phyloP scores from a whole-genome alignment of 2,888 invertebrate genomes.

The Odontocerum albicorne region DNA sequence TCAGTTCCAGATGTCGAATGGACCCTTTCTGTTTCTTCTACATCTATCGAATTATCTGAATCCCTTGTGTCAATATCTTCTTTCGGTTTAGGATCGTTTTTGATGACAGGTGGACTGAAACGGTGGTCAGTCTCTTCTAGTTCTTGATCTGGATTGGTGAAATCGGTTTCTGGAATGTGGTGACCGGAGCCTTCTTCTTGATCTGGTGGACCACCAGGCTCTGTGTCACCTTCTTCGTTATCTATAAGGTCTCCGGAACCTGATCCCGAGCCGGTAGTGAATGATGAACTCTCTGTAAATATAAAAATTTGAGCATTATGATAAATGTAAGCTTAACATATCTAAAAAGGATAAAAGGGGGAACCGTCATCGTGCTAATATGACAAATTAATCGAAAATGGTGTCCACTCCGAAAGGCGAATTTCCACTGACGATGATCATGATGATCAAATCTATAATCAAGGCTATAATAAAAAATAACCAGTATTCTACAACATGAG shows the following conservation, averaged over 20 bases:
- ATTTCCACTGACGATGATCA: too few species aligned
- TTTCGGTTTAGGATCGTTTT: slow-evolving; percentile 41
- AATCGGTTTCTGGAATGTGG: slow-evolving; percentile 38
- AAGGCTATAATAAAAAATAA: too few species aligned
- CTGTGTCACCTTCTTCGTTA: slow-evolving; percentile 39
- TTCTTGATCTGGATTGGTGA: slow-evolving; percentile 41
- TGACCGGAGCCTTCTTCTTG: slow-evolving; percentile 47
- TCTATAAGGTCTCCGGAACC: slow-evolving; percentile 69
- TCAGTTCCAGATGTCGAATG: slow-evolving; percentile 45
- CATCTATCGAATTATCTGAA: slow-evolving; percentile 37
- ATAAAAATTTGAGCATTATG: too few species aligned
- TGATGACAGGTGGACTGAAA: slow-evolving; percentile 43
- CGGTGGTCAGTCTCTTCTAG: slow-evolving; percentile 41
- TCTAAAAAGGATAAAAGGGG: too few species aligned
- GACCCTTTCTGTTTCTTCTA: slow-evolving; percentile 44
- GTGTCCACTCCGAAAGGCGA: too few species aligned
- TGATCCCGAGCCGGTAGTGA: slow-evolving; percentile 67
- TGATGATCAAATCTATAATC: too few species aligned
- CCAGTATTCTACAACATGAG: too few species aligned
- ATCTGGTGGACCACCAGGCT: slow-evolving; percentile 32
- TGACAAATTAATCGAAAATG: too few species aligned
- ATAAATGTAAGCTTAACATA: too few species aligned
- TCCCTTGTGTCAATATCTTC: slow-evolving; percentile 33
- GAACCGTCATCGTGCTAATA: too few species aligned
- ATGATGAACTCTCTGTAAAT: slow-evolving; percentile 47